phyloP scores from a whole-genome alignment of 2,797 vertebrate genomes.

The Gastrophryne carolinensis region DNA sequence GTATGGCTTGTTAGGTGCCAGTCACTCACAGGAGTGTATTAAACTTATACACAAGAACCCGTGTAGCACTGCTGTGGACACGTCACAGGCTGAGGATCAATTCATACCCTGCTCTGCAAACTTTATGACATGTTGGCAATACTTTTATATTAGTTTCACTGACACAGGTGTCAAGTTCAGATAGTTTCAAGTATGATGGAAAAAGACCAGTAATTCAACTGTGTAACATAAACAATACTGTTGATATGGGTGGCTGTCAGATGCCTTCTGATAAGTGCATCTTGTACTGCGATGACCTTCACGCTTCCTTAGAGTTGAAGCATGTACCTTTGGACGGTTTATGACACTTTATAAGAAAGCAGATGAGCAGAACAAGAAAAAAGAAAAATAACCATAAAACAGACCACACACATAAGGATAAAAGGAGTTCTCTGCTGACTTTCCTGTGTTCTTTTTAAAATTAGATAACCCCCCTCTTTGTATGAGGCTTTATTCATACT shows the following conservation, averaged over 20 bases:
- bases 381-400: background rate
- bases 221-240: slow-evolving; percentile 26
- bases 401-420: slow-evolving; percentile 27
- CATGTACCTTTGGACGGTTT: slow-evolving; percentile 36
- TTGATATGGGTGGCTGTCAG: slow-evolving; percentile 51
- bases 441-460: background rate
- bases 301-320: slow-evolving; percentile 17
- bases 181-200: slow-evolving; percentile 6
- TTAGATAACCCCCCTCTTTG: background rate
- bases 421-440: background rate
- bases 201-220: slow-evolving; percentile 22
- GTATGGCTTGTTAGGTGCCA: too few species aligned
- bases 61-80: too few species aligned
- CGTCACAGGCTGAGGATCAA: too few species aligned
- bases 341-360: background rate
- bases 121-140: too few species aligned
- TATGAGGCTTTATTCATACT: too few species aligned
- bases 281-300: slow-evolving; percentile 49
- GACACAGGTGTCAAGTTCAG: background rate
- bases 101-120: too few species aligned
- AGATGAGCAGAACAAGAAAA: slow-evolving; percentile 32
- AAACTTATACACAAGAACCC: too few species aligned
- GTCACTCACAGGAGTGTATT: too few species aligned
- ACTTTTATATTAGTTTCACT: background rate
- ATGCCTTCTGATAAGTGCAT: slow-evolving; percentile 36